phyloP scores from a whole-genome alignment of 2,797 vertebrate genomes.

The Galago senegalensis region DNA sequence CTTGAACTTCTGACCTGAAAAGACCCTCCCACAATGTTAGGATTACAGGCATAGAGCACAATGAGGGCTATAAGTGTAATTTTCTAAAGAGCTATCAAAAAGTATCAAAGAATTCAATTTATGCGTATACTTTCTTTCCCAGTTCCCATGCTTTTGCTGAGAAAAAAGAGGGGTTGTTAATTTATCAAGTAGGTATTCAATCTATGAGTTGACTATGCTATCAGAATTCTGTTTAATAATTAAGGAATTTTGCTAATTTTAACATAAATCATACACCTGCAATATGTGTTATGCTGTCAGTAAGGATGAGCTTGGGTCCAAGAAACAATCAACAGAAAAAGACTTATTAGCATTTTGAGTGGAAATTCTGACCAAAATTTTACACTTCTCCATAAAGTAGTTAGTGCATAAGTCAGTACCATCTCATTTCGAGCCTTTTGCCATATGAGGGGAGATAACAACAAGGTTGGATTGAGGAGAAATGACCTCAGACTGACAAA shows the following conservation, averaged over 20 bases:
- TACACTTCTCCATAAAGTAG: background rate
- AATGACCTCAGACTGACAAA: background rate
- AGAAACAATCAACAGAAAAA: slow-evolving; percentile 29
- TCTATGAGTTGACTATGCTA: background rate
- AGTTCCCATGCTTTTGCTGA: slow-evolving; percentile 9
- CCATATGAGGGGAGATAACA: background rate
- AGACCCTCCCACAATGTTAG: too few relatives aligned
- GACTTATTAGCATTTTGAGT: background rate
- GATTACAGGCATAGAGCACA: too few relatives aligned
- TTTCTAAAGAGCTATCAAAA: background rate
- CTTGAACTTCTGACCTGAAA: too few relatives aligned
- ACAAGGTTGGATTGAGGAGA: background rate
- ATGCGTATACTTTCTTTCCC: background rate
- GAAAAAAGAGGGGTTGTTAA: background rate
- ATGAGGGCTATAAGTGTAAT: background rate
- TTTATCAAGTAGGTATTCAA: slow-evolving; percentile 12
- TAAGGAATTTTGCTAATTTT: background rate
- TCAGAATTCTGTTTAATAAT: slow-evolving; percentile 37
- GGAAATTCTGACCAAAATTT: slow-evolving; percentile 38
- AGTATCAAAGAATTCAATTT: background rate
- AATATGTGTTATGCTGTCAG: background rate
- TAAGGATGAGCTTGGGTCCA: background rate
- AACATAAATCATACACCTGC: background rate
- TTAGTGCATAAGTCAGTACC: background rate
- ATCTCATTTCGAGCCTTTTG: background rate